These are phyloP conservation scores for Brachyhypopomus occidentalis DNA, from an alignment of 2,113 vertebrate species.

Conservation along the genomic window DNA sequence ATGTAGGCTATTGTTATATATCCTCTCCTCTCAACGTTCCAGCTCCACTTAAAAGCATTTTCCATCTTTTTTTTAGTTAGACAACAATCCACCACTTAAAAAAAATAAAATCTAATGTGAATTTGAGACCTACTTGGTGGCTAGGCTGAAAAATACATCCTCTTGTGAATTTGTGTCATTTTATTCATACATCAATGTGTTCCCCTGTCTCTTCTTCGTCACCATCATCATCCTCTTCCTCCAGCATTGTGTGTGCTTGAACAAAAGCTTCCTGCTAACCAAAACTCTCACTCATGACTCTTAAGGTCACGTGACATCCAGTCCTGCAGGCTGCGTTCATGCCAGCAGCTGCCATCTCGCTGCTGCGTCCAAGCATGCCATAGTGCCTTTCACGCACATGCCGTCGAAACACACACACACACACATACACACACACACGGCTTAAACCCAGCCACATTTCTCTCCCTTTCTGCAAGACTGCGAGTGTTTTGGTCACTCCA, in stretches of 20 bases:
- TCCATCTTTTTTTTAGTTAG: conserved; percentile 4
- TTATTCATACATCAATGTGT: background rate
- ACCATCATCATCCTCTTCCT: background rate
- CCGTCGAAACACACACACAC: conserved; percentile 62
- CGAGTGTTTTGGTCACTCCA: conserved; percentile 99
- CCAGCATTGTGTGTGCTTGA: conserved; percentile 61
- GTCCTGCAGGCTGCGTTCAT: conserved; percentile 55
- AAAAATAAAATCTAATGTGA: conserved; percentile 42
- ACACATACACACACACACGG: conserved; percentile 66
- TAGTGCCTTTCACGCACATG: conserved; percentile 76
- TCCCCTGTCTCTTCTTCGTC: conserved; percentile 23
- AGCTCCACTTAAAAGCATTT: conserved; percentile 41
- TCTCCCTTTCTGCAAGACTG: conserved; percentile 90
- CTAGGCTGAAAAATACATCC: conserved; percentile 52
- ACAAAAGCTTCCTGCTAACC: conserved; percentile 71
- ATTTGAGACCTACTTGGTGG: conserved; percentile 46
- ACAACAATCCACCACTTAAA: conserved; percentile 25
- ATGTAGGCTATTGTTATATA: conserved; percentile 43
- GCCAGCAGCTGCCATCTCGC: conserved; percentile 47
- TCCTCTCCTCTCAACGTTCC: conserved; percentile 41
- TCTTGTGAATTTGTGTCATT: conserved; percentile 25
- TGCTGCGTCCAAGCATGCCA: conserved; percentile 68
- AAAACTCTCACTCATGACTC: conserved; percentile 67
- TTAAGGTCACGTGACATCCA: conserved; percentile 52
- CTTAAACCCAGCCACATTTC: conserved; percentile 60